A percentile compares a stretch with the other conserved stretches of the same genome.
These are phyloP conservation scores for Luehdorfia chinensis DNA, from an alignment of 1,140 invertebrate species.

Conservation along the genomic window DNA sequence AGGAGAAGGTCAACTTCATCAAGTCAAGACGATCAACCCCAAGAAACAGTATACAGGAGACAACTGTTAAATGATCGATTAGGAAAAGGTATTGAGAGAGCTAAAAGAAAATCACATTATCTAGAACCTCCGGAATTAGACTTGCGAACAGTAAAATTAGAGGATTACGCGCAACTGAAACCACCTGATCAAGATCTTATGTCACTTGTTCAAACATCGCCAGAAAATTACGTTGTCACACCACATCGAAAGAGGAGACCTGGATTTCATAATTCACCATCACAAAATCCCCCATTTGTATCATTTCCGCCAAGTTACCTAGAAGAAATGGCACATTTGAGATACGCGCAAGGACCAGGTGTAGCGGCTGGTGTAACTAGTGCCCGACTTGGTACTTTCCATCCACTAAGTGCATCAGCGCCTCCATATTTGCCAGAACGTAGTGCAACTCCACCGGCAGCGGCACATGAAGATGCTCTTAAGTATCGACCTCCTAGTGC, in stretches of 20 bases:
- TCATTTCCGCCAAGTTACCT: conserved; percentile 85
- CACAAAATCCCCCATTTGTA: conserved; percentile 90
- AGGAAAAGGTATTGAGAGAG: conserved; percentile 77
- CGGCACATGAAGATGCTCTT: conserved; percentile 77
- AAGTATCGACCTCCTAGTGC: conserved; percentile 85
- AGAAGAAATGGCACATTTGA: conserved; percentile 78
- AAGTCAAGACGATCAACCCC: conserved; percentile 71
- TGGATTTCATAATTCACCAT: conserved; percentile 90
- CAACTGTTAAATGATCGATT: conserved; percentile 74
- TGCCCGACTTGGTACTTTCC: conserved; percentile 72
- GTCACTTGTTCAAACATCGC: conserved; percentile 81
- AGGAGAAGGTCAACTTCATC: conserved; percentile 73
- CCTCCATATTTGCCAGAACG: conserved; percentile 82
- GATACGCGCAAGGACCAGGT: conserved; percentile 71
- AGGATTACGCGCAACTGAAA: conserved; percentile 78
- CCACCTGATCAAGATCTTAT: conserved; percentile 81
- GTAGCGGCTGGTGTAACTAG: conserved; percentile 53
- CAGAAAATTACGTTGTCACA: conserved; percentile 88
- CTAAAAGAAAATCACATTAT: conserved; percentile 82
- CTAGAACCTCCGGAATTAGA: conserved; percentile 80
- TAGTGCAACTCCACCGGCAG: conserved; percentile 77
- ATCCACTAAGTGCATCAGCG: conserved; percentile 83
- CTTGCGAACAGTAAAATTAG: conserved; percentile 75
- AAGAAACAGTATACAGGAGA: conserved; percentile 65
- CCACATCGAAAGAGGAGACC: conserved; percentile 89